phyloP scores from a whole-genome alignment of 1,140 invertebrate species.

The Helicoverpa zea region DNA sequence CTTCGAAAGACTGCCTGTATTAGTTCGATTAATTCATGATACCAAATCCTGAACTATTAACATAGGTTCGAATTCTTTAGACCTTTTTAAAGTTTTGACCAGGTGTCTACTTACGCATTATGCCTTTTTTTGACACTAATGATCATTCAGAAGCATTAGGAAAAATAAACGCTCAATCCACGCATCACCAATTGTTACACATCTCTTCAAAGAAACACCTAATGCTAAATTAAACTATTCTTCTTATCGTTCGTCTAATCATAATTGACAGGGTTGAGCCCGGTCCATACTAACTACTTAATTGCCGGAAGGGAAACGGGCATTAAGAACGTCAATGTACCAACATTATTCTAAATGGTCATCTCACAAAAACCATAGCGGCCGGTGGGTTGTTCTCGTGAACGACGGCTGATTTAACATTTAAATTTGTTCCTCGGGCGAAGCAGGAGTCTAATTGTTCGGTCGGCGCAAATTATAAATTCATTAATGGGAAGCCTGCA shows the following conservation, averaged over 20 bases:
- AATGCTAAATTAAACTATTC: constrained; percentile 34
- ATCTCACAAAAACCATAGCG: constrained; percentile 56
- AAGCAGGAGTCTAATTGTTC: constrained; percentile 68
- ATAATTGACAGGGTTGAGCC: constrained; percentile 27
- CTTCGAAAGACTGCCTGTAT: too few relatives aligned
- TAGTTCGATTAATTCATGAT: too few relatives aligned
- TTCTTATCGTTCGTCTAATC: constrained; percentile 15
- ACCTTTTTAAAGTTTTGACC: not conserved
- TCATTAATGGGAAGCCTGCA: constrained; percentile 62
- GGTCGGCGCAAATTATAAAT: constrained; percentile 75
- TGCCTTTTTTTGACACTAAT: too few relatives aligned
- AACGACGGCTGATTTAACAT: constrained; percentile 67
- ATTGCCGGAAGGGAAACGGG: constrained; percentile 41
- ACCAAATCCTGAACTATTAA: too few relatives aligned
- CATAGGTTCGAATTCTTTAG: too few relatives aligned
- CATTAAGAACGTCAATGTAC: constrained; percentile 33
- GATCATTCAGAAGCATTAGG: too few relatives aligned
- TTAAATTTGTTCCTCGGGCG: constrained; percentile 65
- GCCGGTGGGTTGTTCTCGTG: constrained; percentile 63
- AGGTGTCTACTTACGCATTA: not conserved
- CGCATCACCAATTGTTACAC: not conserved
- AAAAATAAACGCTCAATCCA: not conserved
- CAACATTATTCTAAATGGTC: constrained; percentile 35
- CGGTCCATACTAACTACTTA: constrained; percentile 26
- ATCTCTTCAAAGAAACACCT: not conserved